Evolutionary conservation across 2,888 invertebrate species (phyloP), one percentile per base, ranked within the genome.

Genomic region (Galerucella pusilla): DNA sequence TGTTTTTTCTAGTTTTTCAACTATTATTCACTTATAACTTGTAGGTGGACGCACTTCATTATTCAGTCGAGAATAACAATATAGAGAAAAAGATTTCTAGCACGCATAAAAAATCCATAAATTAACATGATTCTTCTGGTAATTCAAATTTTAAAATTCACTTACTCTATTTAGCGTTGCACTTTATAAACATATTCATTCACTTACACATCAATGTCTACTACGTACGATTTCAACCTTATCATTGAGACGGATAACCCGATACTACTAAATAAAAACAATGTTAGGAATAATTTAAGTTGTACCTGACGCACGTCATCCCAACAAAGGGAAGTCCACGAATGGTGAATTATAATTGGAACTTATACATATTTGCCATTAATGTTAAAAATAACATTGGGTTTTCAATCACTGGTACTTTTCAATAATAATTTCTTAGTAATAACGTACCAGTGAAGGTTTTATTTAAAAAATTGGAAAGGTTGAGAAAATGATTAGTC

Each of bases 231-330:
- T 57, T 20, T 57, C n/a, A 57, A 57, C 57, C 57, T 57, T 57
- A 57, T 57, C 57, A 57, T 57, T 57, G 57, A 57, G 20, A 57
- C 57, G 57, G 20, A 20, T 57, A 57, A 57, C 57, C 57, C 57
- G 57, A 57, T 57, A 57, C 57, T 57, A 20, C 57, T 57, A 57
- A 57, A 57, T 57, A 57, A 57, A 57, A 57, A 57, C 16, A 20
- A 9, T 57, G 57, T 9, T 20, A 57, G 20, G 20, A 57, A 57
- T 57, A 42, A 63, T 63, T 63, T 35, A 63, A 63, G n/a, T 63
- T 14, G 16, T 63, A 63, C 63, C 63, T 63, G 63, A 63, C 16
- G 35, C 16, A 63, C 28, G 63, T 63, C 35, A 63, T 20, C 3
- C 16, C 16, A 9, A 57, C n/a, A 57, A 57, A 57, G 57, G 57